These are phyloP conservation scores for Drosophila histrio DNA, from an alignment of 2,888 invertebrate species.

Conservation along the genomic window DNA sequence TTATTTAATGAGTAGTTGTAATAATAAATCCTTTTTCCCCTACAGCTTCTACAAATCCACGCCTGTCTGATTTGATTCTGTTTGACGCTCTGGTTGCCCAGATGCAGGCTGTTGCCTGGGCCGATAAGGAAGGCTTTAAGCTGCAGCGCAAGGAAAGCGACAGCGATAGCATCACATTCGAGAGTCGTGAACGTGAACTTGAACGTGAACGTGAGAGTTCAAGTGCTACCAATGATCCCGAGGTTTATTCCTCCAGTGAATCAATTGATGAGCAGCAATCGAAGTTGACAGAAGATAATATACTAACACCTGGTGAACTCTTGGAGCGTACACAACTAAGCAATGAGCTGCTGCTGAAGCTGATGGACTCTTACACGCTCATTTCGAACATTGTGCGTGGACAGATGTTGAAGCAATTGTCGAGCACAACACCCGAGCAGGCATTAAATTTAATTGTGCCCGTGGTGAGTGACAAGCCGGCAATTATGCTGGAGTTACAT, in stretches of 20 bases:
- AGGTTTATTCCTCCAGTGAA: conserved; percentile 72
- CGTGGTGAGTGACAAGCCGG: conserved; percentile 81
- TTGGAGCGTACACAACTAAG: conserved; percentile 70
- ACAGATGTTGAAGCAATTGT: conserved; percentile 82
- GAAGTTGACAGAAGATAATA: conserved; percentile 41
- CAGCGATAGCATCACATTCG: conserved; percentile 50
- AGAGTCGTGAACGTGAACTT: conserved; percentile 48
- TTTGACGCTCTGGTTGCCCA: conserved; percentile 83
- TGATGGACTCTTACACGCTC: conserved; percentile 80
- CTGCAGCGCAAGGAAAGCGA: conserved; percentile 66
- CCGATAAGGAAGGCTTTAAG: conserved; percentile 82
- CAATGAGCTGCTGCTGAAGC: conserved; percentile 79
- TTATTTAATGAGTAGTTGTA: no score
- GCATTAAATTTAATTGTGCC: conserved; percentile 82
- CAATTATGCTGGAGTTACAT: conserved; percentile 81
- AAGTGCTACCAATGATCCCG: conserved; percentile 55
- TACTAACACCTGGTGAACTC: conserved; percentile 43
- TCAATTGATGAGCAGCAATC: conserved; percentile 72
- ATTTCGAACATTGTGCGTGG: conserved; percentile 79
- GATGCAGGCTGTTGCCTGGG: conserved; percentile 83
- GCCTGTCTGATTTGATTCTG: conserved; percentile 82
- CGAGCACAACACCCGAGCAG: conserved; percentile 77
- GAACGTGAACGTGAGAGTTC: conserved; percentile 45
- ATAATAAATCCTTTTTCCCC: not conserved
- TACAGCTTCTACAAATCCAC: conserved; percentile 71